Percentiles rank a stretch among this genome's conserved stretches.
Evolutionary conservation across 2,113 vertebrate genomes (phyloP).

Genomic region (Talpa occidentalis): DNA sequence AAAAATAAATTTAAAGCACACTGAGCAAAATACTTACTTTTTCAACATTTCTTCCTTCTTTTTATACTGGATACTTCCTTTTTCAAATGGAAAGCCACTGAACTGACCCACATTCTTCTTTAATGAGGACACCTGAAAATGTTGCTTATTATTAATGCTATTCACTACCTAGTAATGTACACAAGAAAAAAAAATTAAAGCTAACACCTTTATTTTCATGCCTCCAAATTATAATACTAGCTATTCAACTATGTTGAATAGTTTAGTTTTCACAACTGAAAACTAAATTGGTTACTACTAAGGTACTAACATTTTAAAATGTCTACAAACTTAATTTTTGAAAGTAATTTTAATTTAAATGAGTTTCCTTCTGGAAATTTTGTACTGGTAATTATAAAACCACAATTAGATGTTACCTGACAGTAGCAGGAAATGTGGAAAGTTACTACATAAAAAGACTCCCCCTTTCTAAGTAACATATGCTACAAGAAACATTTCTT

Average conservation of each 20-base stretch:
- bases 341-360: not conserved
- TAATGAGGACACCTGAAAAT: slow-evolving; percentile 90
- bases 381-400: slow-evolving; percentile 16
- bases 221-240: not conserved
- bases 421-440: not conserved
- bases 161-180: slow-evolving; percentile 30
- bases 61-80: slow-evolving; percentile 91
- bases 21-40: slow-evolving; percentile 86
- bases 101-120: slow-evolving; percentile 97
- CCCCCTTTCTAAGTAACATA: not conserved
- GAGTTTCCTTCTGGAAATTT: not conserved
- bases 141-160: slow-evolving; percentile 61
- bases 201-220: not conserved
- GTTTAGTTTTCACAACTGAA: slow-evolving; percentile 31
- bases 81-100: slow-evolving; percentile 95
- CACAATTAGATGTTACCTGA: slow-evolving; percentile 21
- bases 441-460: not conserved
- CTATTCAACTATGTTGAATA: too few species aligned
- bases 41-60: slow-evolving; percentile 95
- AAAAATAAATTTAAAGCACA: slow-evolving; percentile 36
- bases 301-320: slow-evolving; percentile 24
- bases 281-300: not conserved
- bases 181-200: slow-evolving; percentile 44
- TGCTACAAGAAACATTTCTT: not conserved
- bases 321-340: slow-evolving; percentile 23